Percentiles rank a stretch among this genome's conserved stretches.
Conservation (phyloP, 2,113 vertebrate genomes). For the Osmerus mordax region DNA sequence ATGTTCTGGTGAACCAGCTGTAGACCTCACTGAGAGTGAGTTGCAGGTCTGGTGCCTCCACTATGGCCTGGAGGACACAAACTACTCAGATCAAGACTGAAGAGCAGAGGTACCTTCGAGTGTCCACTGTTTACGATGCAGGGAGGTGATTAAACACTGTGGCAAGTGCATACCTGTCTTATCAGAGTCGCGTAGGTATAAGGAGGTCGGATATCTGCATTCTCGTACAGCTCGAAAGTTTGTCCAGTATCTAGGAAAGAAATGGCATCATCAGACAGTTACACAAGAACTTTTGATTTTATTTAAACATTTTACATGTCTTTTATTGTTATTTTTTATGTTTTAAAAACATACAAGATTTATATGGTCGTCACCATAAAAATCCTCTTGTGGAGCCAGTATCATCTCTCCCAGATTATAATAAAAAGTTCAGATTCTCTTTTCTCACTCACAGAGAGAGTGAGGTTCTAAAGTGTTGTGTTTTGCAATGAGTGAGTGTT, state of each 20-base stretch:
- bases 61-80: conserved; percentile 89
- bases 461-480: no score
- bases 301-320: no score
- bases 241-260: conserved; percentile 82
- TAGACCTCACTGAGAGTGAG: conserved; percentile 98
- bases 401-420: no score
- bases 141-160: conserved; percentile 22
- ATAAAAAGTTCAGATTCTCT: no score
- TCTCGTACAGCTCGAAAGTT: conserved; percentile 92
- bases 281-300: conserved; percentile 15
- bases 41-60: conserved; percentile 90
- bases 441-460: no score
- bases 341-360: no score
- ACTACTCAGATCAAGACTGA: conserved; percentile 75
- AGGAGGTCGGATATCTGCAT: conserved; percentile 91
- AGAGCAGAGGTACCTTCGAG: conserved; percentile 50
- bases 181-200: conserved; percentile 98
- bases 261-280: conserved; percentile 30
- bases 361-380: no score
- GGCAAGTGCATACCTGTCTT: conserved; percentile 83
- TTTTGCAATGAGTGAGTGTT: background rate
- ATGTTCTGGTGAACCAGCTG: conserved; percentile 96
- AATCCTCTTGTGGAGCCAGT: no score
- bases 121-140: conserved; percentile 1
- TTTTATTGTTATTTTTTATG: no score